Conservation (phyloP, 2,888 invertebrate genomes). For the Rhorus exstirpatorius region DNA sequence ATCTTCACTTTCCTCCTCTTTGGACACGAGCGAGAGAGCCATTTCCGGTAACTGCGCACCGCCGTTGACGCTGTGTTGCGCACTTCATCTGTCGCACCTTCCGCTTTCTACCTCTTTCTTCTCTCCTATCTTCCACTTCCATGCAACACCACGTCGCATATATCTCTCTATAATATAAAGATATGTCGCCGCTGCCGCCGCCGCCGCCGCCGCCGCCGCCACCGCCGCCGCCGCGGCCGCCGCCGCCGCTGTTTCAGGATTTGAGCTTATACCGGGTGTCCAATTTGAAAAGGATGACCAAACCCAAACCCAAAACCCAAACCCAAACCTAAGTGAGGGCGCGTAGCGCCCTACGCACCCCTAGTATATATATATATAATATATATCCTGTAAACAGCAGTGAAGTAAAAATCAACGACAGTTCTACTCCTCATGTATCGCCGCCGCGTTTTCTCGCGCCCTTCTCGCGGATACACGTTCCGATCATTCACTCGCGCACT, state of each 20-base stretch:
- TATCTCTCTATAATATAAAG: too few species aligned
- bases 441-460: neutral
- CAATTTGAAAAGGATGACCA: too few species aligned
- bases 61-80: constrained; percentile 73
- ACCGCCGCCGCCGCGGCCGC: too few species aligned
- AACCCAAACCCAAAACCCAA: too few species aligned
- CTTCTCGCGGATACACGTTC: neutral
- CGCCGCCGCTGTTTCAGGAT: too few species aligned
- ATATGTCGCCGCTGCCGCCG: too few species aligned
- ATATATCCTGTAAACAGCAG: constrained; percentile 20
- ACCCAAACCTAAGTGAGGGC: too few species aligned
- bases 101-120: constrained; percentile 57
- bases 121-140: constrained; percentile 42
- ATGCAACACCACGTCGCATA: neutral
- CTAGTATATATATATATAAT: constrained; percentile 17
- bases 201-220: too few species aligned
- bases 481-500: constrained; percentile 77
- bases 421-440: constrained; percentile 29
- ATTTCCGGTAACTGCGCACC: constrained; percentile 82
- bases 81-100: constrained; percentile 44
- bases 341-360: too few species aligned
- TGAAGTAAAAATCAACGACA: constrained; percentile 40
- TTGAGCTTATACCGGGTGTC: too few species aligned
- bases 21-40: constrained; percentile 73
- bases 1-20: constrained; percentile 11